Evolutionary conservation across 2,113 vertebrate species (phyloP).

Genomic region (Cinclus mexicanus): DNA sequence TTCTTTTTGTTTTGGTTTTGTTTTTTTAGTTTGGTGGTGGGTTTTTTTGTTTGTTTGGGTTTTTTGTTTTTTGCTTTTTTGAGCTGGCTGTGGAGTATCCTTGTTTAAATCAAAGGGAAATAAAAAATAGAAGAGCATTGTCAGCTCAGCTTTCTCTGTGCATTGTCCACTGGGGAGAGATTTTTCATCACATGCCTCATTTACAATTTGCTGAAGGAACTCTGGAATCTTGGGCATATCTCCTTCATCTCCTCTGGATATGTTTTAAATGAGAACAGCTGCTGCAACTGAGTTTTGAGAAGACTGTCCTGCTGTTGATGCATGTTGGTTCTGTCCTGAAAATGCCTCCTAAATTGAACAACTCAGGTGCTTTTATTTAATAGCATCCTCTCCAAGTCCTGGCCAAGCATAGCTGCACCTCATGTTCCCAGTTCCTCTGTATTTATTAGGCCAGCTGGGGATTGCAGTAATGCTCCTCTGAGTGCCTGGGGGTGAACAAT

Average conservation of each 20-base stretch:
- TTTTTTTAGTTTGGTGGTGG: neutral
- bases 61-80: neutral
- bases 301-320: neutral
- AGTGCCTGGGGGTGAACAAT: neutral
- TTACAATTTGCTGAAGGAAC: slow-evolving; percentile 19
- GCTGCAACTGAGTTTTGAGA: neutral
- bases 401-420: neutral
- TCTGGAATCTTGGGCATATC: neutral
- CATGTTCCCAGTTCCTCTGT: neutral
- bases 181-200: slow-evolving; percentile 7
- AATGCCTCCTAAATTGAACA: neutral
- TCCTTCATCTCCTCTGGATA: slow-evolving; percentile 18
- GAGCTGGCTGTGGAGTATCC: neutral
- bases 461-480: neutral
- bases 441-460: neutral
- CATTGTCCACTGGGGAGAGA: neutral
- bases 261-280: slow-evolving; percentile 35
- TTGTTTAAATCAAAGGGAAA: slow-evolving; percentile 8
- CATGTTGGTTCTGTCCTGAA: neutral
- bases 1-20: too few relatives aligned
- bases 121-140: neutral
- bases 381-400: neutral
- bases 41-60: neutral
- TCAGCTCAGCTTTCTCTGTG: neutral
- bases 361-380: neutral